Percentiles rank a stretch among this genome's conserved stretches.
phyloP scores from a whole-genome alignment of 2,113 vertebrate genomes.

The Tichodroma muraria region DNA sequence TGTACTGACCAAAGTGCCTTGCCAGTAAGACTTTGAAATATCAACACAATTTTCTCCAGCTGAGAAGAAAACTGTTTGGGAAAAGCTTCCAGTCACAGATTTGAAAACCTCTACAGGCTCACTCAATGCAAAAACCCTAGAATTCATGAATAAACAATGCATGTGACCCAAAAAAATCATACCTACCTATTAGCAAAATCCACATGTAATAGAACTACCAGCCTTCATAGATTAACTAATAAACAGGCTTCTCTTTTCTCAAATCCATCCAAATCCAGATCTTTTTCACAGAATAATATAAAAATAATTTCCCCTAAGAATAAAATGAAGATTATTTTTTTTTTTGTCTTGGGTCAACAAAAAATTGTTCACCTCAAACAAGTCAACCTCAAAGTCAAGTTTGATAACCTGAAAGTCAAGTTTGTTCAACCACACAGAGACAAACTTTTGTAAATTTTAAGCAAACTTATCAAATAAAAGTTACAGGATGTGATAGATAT shows the following conservation, averaged over 20 bases:
- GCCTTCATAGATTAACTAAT: background rate
- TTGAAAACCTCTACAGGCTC: conserved; percentile 5
- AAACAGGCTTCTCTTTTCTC: background rate
- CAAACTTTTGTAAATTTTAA: background rate
- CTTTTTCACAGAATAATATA: background rate
- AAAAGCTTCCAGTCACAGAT: background rate
- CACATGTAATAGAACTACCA: background rate
- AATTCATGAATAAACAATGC: background rate
- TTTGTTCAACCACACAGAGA: background rate
- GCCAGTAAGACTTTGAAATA: background rate
- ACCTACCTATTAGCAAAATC: background rate
- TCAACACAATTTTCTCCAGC: background rate
- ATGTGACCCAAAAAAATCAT: background rate
- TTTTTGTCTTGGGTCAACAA: background rate
- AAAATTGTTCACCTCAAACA: background rate
- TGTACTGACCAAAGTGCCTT: background rate
- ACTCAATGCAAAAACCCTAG: background rate
- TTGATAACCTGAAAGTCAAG: too few relatives aligned
- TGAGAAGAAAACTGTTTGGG: conserved; percentile 1
- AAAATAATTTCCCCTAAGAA: background rate
- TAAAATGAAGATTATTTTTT: background rate
- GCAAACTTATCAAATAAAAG: background rate
- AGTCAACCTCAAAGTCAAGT: too few relatives aligned
- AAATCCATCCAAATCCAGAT: background rate
- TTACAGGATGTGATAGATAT: background rate